These are phyloP conservation scores for Thera obeliscata DNA, from an alignment of 2,888 invertebrate genomes.

Conservation along the genomic window DNA sequence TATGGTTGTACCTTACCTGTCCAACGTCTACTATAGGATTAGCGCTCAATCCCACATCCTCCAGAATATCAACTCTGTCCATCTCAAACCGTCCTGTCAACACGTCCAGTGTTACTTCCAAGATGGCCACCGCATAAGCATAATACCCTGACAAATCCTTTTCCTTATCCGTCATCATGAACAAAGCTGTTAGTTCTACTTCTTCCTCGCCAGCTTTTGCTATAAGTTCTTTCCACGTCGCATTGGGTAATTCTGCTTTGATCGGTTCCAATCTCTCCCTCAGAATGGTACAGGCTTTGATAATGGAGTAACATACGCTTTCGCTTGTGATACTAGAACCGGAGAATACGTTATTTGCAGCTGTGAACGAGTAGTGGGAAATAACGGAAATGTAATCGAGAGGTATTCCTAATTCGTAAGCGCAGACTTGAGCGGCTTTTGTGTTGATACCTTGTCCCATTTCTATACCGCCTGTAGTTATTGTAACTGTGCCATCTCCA, in stretches of 20 bases:
- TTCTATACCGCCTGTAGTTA: conserved; percentile 88
- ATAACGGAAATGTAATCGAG: conserved; percentile 85
- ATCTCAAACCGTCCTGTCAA: conserved; percentile 88
- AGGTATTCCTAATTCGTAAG: conserved; percentile 88
- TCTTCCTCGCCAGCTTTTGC: conserved; percentile 78
- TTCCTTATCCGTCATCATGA: conserved; percentile 84
- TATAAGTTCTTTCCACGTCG: conserved; percentile 85
- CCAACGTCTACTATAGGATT: conserved; percentile 88
- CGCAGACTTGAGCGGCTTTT: conserved; percentile 91
- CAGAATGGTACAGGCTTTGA: conserved; percentile 85
- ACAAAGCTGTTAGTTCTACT: conserved; percentile 85
- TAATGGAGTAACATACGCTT: conserved; percentile 80
- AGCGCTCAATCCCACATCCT: conserved; percentile 87
- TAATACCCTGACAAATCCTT: conserved; percentile 78
- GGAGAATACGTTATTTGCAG: conserved; percentile 86
- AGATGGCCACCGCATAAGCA: conserved; percentile 85
- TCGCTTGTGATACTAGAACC: conserved; percentile 89
- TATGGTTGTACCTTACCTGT: conserved; percentile 68
- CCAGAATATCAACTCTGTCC: conserved; percentile 86
- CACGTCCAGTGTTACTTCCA: conserved; percentile 88
- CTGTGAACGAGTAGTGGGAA: conserved; percentile 82
- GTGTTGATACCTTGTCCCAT: conserved; percentile 93
- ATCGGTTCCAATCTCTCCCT: conserved; percentile 84
- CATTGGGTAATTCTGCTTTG: conserved; percentile 70
- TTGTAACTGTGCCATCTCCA: conserved; percentile 87